Percentiles rank a stretch among this genome's conserved stretches.
Evolutionary conservation across 2,113 vertebrate genomes (phyloP).

Genomic region (Oncorhynchus nerka): DNA sequence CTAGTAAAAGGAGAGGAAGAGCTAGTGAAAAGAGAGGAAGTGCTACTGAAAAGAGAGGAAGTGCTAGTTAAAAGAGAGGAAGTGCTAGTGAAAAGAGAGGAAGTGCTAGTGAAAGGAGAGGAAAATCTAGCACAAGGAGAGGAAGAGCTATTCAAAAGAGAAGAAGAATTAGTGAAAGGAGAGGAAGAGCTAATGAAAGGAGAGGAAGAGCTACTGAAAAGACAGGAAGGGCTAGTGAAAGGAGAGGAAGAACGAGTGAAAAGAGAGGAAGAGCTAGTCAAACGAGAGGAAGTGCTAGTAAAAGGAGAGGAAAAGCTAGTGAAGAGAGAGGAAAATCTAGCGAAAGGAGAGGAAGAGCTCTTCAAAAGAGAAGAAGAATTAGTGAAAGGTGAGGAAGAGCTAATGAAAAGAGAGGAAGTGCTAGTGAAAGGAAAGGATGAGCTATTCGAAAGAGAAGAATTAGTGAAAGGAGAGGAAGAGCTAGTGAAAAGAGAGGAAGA

Average conservation of each 20-base stretch:
- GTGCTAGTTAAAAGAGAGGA: background rate
- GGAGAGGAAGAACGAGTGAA: slow-evolving; percentile 6
- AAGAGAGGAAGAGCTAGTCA: slow-evolving; percentile 4
- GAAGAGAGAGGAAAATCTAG: slow-evolving; percentile 9
- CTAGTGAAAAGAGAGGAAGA: background rate
- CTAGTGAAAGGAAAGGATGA: too few species aligned
- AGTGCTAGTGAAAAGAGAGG: slow-evolving; percentile 2
- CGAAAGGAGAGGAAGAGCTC: too few species aligned
- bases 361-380: too few species aligned
- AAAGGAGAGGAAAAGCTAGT: slow-evolving; percentile 3
- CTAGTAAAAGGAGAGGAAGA: background rate
- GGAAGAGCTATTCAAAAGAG: too few species aligned
- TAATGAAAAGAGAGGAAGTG: too few species aligned
- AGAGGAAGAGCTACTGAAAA: background rate
- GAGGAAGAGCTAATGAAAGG: too few species aligned
- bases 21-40: slow-evolving; percentile 2
- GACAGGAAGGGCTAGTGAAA: slow-evolving; percentile 2
- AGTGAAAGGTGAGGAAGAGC: too few species aligned
- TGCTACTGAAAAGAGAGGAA: slow-evolving; percentile 4
- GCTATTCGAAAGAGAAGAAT: too few species aligned
- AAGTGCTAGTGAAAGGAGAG: background rate
- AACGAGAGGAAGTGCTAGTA: background rate
- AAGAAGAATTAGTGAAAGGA: too few species aligned
- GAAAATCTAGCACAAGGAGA: background rate
- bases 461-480: too few species aligned